Base-by-base conservation (phyloP, 2,113 vertebrate genomes). In the Neomonachus schauinslandi region DNA sequence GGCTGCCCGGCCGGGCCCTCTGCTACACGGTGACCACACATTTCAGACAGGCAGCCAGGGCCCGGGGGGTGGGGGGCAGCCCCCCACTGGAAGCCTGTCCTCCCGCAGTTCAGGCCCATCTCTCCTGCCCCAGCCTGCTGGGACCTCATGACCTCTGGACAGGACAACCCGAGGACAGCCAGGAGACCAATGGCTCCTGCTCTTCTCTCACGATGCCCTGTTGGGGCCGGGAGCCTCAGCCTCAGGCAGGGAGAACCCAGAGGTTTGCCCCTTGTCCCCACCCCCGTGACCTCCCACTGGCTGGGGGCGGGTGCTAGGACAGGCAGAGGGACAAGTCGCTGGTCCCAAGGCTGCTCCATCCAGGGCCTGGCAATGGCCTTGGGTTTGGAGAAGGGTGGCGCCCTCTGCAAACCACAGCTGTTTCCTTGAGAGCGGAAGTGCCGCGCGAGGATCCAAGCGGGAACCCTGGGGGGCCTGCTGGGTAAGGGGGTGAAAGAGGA, bases 401-500 rank as follows among this genome's bases (percentile, higher is more conserved):
- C 13, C 39, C 16, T 67, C 36, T 12, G 16, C 28, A 10, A 76
- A 18, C 90, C 9, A 19, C 98, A 95, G 95, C 97, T 86, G 63
- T 39, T 90, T 92, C 94, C 91, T 76, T 14, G 80, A 28, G 36
- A 65, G 57, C 51, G 0, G 88, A 67, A 96, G 65, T 18, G 57
- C n/a, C 28, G 0, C 0, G 3, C 49, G 74, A 51, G 77, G 81
- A 46, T 88, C 57, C 4, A 7, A 57, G 69, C 4, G 22, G 88
- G 55, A 36, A 14, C 31, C 36, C 15, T 0, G 4, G 24, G 59
- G 57, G n/a, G 63, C 94, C 77, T 0, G 59, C 87, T 87, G 96
- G 96, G 91, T 79, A 85, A 97, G 95, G 81, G 76, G 53, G 76
- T 94, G 51, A 93, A 96, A 89, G 95, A 95, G 95, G 97, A 97